Base-by-base conservation (phyloP, 2,888 invertebrate species). In the Eristalis tenax region DNA sequence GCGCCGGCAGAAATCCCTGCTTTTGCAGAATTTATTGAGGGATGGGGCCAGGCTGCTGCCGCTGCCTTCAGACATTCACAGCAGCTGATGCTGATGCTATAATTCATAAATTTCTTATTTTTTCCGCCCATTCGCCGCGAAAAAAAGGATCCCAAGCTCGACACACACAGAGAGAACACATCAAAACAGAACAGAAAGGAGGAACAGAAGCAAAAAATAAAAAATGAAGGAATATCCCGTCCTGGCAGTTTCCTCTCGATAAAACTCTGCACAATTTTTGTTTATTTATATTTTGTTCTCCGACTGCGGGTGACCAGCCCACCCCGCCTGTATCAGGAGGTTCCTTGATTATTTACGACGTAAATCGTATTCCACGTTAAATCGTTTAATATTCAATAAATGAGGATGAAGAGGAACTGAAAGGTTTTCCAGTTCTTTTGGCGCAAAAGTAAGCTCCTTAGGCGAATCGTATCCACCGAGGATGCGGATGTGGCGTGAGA, bases 81-180 rank as follows among this genome's bases (percentile, higher is more conserved):
- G 78, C 86, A 79, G 82, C 86, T 86, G 86, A 83, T 86, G 78
- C 83, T 57, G 70, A 75, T 74, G 78, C 66, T 83, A 86, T 86
- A 86, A 79, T 86, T 86, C 83, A 86, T 79, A 86, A 86, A 83
- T 79, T 57, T 74, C 66, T 71, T 59, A 57, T 80, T 61, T 70
- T 43, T 56, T 38, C 22, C 13, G 18, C 11, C 57, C 35, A 43
- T 66, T 63, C 35, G 35, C 22, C 28, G 40, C 50, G 5, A 13
- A 66, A 61, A 65, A 70, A 18, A 18, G 8, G 2, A 50, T 3
- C 15, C 43, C 13, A 13, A 38, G 13, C 40, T 13, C 43, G 15
- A n/a, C 4, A n/a, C n/a, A n/a, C n/a, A n/a, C n/a, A n/a, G n/a
- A n/a, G n/a, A n/a, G n/a, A n/a, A n/a, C 15, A 43, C 43, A 43